Percentiles rank a stretch among this genome's conserved stretches.
Evolutionary conservation across 1,140 invertebrate genomes (phyloP).

Genomic region (Drosophila bipectinata): DNA sequence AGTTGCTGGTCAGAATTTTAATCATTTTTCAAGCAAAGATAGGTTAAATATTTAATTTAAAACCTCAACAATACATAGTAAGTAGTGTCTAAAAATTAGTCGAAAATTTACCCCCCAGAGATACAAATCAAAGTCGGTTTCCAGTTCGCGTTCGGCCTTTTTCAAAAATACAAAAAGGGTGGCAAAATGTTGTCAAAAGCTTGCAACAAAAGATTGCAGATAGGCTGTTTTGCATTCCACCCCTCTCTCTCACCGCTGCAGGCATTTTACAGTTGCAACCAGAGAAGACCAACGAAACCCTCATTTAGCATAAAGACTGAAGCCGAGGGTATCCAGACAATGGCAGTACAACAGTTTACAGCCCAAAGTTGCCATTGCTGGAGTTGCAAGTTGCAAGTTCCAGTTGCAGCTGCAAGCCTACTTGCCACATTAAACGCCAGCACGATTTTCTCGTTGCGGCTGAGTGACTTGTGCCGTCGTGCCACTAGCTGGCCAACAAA

Average conservation of each 20-base stretch:
- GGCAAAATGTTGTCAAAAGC: conserved; percentile 70
- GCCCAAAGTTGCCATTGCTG: conserved; percentile 44
- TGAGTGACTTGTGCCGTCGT: conserved; percentile 81
- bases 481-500: conserved; percentile 40
- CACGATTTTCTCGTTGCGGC: conserved; percentile 81
- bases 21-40: not conserved
- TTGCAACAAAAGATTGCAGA: conserved; percentile 58
- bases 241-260: not conserved
- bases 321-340: conserved; percentile 37
- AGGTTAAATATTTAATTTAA: too few relatives aligned
- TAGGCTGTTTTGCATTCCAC: conserved; percentile 30
- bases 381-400: conserved; percentile 30
- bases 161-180: conserved; percentile 27
- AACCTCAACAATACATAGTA: too few relatives aligned
- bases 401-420: conserved; percentile 38
- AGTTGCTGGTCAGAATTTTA: conserved; percentile 22
- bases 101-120: not conserved
- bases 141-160: too few relatives aligned
- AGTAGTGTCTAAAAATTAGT: too few relatives aligned
- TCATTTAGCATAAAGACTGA: not conserved
- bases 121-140: conserved; percentile 36
- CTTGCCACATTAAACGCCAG: conserved; percentile 69
- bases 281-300: not conserved
- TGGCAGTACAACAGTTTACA: conserved; percentile 41
- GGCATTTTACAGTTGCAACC: conserved; percentile 45